These are phyloP conservation scores for Cygnus olor DNA, from an alignment of 2,797 vertebrate genomes.

Conservation along the genomic window DNA sequence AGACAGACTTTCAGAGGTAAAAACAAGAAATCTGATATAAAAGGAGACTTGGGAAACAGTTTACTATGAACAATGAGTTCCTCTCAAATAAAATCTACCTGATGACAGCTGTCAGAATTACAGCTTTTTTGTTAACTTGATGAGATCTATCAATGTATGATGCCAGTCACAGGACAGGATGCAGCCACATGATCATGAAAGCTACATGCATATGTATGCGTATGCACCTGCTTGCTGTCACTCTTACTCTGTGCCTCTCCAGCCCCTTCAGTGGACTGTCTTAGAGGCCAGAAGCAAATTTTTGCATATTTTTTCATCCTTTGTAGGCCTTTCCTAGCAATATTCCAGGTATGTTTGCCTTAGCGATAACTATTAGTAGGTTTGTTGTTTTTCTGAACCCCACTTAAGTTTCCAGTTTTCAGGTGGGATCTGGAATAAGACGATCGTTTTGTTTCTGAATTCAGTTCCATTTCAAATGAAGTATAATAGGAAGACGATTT, in stretches of 20 bases:
- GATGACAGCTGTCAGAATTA: background rate
- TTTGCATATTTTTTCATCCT: background rate
- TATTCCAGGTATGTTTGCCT: background rate
- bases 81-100: background rate
- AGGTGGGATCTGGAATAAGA: background rate
- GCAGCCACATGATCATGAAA: background rate
- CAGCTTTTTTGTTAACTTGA: background rate
- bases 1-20: background rate
- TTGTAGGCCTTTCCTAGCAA: background rate
- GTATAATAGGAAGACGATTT: conserved; percentile 12
- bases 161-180: background rate
- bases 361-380: background rate
- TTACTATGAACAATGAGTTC: background rate
- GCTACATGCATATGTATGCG: too few species aligned
- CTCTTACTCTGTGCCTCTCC: background rate
- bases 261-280: background rate
- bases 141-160: background rate
- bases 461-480: conserved; percentile 18
- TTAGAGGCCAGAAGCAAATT: background rate
- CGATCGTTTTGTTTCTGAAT: background rate
- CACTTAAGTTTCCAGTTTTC: background rate
- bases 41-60: background rate
- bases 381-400: background rate
- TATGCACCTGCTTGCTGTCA: background rate
- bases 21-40: background rate